Base-by-base conservation (phyloP, 2,888 invertebrate genomes). In the Leptinotarsa tumamoca region DNA sequence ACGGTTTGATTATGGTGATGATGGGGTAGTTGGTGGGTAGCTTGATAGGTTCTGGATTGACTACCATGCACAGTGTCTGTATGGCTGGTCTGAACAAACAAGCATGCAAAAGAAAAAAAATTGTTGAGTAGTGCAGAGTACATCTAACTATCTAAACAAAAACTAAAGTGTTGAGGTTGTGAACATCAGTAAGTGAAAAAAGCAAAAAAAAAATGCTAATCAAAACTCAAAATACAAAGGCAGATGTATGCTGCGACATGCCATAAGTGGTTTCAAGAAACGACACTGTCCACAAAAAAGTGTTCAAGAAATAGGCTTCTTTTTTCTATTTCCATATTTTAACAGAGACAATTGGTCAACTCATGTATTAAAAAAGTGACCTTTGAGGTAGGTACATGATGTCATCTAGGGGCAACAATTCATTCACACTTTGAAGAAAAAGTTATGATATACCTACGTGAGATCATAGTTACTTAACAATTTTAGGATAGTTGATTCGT, bases 31-130 rank as follows among this genome's bases (percentile, higher is more conserved):
- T 77, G 69, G 56, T 72, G 52, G 67, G 56, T 27, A 70, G 50
- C 73, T 75, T 76, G 76, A 72, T 74, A 68, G 68, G 75, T 71
- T 70, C 77, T 69, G 68, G 80, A 75, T 67, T 78, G 78, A 81
- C 78, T 79, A 80, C 78, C 79, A 75, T 78, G 77, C 75, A 75
- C 79, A 77, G 80, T 79, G 79, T 77, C 75, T 76, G 78, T 69
- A 79, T 78, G 78, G 78, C 81, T 80, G 73, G 77, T 80, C 83
- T 83, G 83, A 82, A 79, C 77, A 79, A 82, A 87, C 82, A 84
- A 83, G 86, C 87, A 87, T 87, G 87, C 87, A 88, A 88, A 86
- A 87, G 85, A 86, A 85, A 86, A 82, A 85, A 84, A 84, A 84
- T 84, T 85, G 85, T 83, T 82, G 82, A 85, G 83, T 84, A 81